These are phyloP conservation scores for Carposina sasakii DNA, from an alignment of 1,140 invertebrate genomes.

Conservation along the genomic window DNA sequence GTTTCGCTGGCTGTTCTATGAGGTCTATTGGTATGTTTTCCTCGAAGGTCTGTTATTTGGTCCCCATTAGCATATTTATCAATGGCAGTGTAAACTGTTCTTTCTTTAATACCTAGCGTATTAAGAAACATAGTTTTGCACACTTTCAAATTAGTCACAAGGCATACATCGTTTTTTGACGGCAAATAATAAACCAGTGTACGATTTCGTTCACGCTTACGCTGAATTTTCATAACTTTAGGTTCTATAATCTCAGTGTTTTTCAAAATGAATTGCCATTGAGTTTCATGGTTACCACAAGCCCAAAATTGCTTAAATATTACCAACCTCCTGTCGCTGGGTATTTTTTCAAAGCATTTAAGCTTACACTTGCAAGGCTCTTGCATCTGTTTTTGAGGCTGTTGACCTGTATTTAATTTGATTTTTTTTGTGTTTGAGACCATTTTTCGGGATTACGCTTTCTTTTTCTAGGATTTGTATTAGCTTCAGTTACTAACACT, in stretches of 20 bases:
- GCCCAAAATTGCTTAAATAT: slow-evolving; percentile 22
- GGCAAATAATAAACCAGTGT: slow-evolving; percentile 20
- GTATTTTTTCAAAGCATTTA: slow-evolving; percentile 17
- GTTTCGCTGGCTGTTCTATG: slow-evolving; percentile 16
- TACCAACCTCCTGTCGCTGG: background rate
- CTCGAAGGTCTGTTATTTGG: slow-evolving; percentile 19
- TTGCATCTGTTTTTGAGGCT: background rate
- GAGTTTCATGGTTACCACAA: slow-evolving; percentile 13
- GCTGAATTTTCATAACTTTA: slow-evolving; percentile 22
- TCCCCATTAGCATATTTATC: slow-evolving; percentile 19
- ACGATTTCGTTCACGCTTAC: slow-evolving; percentile 23
- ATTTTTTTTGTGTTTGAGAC: background rate
- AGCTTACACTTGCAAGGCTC: slow-evolving; percentile 20
- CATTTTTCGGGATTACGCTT: background rate
- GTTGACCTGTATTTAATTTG: background rate
- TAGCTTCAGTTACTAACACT: background rate
- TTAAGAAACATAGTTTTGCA: slow-evolving; percentile 24
- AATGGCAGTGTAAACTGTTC: slow-evolving; percentile 21
- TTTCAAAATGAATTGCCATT: slow-evolving; percentile 22
- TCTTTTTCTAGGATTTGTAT: background rate
- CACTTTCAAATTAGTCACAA: slow-evolving; percentile 8
- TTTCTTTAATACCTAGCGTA: slow-evolving; percentile 20
- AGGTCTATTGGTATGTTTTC: slow-evolving; percentile 24
- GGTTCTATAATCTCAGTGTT: slow-evolving; percentile 13
- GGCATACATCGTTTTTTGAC: slow-evolving; percentile 7